phyloP scores from a whole-genome alignment of 1,140 invertebrate genomes.

The Pogonomyrmex californicus region DNA sequence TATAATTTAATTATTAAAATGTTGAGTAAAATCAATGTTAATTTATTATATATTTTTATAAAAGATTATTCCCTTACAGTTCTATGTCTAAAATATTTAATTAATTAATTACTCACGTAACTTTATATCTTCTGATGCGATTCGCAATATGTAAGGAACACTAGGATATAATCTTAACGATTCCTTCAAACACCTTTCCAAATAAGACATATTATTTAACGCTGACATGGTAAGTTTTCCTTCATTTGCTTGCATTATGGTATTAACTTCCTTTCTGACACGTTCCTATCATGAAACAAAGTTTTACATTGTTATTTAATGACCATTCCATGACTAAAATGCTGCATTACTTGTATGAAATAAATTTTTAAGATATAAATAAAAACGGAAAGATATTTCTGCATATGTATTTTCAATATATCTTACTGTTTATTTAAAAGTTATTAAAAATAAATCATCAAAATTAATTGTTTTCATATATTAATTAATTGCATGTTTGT shows the following conservation, averaged over 20 bases:
- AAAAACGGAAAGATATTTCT: neutral
- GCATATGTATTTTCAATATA: neutral
- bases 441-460: neutral
- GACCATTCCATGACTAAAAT: neutral
- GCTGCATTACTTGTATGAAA: neutral
- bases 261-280: conserved; percentile 73
- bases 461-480: neutral
- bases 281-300: conserved; percentile 62
- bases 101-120: conserved; percentile 41
- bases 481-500: too few species aligned
- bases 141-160: conserved; percentile 87
- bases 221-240: conserved; percentile 65
- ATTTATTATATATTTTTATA: neutral
- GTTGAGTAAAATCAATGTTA: too few species aligned
- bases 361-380: conserved; percentile 58
- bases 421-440: neutral
- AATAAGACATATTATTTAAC: conserved; percentile 81
- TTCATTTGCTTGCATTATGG: conserved; percentile 36
- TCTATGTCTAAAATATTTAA: neutral
- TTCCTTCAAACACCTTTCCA: conserved; percentile 90
- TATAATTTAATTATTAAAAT: too few species aligned
- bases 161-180: conserved; percentile 84
- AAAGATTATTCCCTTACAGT: neutral
- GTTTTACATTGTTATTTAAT: neutral
- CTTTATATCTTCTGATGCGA: conserved; percentile 57